Base-by-base conservation (phyloP, 2,113 vertebrate species). In the Maccullochella peelii region DNA sequence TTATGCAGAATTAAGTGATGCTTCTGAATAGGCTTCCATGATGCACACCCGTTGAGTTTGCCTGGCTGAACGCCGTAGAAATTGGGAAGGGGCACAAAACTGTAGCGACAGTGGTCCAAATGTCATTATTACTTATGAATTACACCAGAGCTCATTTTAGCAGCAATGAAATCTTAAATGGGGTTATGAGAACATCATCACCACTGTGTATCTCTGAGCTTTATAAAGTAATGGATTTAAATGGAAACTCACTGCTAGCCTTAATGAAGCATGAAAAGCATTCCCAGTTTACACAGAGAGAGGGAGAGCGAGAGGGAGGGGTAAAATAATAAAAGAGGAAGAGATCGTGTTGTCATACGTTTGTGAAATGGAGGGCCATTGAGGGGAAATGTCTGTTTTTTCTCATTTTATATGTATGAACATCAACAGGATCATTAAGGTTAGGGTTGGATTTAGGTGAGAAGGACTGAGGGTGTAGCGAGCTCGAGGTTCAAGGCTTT, bases 261-360 rank as follows among this genome's bases (percentile, higher is more conserved):
- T 80, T 91, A 95, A 94, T 88, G 89, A 88, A 82, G 92, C 93
- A 85, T 91, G 88, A 82, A 86, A 89, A 89, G 70, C 86, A 89
- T 88, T 88, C 84, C 84, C 87, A 90, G 89, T 92, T 86, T 91
- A 86, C 83, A 77, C 63, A 74, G 73, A 65, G 68, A 30, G 77
- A 33, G 20, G 38, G 78, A 65, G 69, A 54, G 58, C 3, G 40
- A 27, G 71, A 62, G 50, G 42, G 57, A 50, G 67, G 58, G 55
- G 30, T 50, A 49, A 57, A 36, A 62, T 62, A 84, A 86, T 76
- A 75, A 80, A 82, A 76, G 33, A 77, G 61, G 67, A 85, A 68
- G 36, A 12, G 20, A 23, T 6, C 49, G 25, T 80, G 58, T 49
- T 85, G 74, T 86, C 68, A 20, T 59, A 9, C 11, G 14, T 79